Evolutionary conservation across 2,888 invertebrate species (phyloP), one percentile per base, ranked within the genome.

Genomic region (Drosophila mettleri): DNA sequence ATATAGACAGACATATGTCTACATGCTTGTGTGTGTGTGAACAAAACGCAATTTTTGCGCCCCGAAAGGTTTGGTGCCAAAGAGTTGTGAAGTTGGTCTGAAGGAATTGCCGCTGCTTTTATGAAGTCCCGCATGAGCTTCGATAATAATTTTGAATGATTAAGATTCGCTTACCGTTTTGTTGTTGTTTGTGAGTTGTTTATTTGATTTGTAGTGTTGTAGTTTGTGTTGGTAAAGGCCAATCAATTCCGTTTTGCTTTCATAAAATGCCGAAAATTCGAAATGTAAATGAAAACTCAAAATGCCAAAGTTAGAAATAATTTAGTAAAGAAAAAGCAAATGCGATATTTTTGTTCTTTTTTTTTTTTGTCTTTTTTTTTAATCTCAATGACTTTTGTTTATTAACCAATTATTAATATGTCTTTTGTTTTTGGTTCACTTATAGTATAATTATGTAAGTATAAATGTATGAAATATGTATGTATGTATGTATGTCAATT

Each of bases 401-500:
- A 86, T 86, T 86, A 84, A 87, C 89, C 87, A 86, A 86, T 86
- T 87, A 88, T 75, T 69, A 74, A 74, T 69, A 70, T 70, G 65
- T 64, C 71, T 79, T 76, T 55, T 65, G 43, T 81, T 76, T 75
- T 74, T 53, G 52, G 41, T 77, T 70, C 51, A 74, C 88, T 86
- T 86, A 88, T 70, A 75, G 70, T 80, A 86, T 78, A 82, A 78
- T 80, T 82, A 84, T 80, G 78, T 88, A 78, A 86, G 89, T 86
- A 88, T 86, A 86, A 80, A 87, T 88, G 84, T 84, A 88, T 84
- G 83, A 83, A 86, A 76, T 87, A 87, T 76, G 74, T 74, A 66
- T 59, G 55, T 74, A 64, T 71, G 55, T 67, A 58, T 72, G 55
- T 67, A 59, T 69, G 62, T 72, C 62, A 61, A 65, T 74, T 48